phyloP scores from a whole-genome alignment of 1,140 invertebrate genomes.

The Papilio polytes region DNA sequence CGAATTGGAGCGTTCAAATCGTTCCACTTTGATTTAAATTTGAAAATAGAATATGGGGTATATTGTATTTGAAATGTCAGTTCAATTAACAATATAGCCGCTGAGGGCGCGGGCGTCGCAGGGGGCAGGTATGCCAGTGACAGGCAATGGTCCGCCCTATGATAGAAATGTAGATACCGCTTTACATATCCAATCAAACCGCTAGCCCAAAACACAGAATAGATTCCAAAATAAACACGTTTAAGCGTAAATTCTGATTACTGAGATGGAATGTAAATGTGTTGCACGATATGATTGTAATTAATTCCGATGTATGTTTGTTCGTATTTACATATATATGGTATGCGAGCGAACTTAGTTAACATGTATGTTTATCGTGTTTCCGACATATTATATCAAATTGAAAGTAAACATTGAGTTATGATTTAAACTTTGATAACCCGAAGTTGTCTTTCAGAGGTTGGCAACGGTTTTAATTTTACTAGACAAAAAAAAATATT shows the following conservation, averaged over 20 bases:
- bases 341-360: constrained; percentile 3
- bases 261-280: constrained; percentile 36
- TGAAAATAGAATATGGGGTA: constrained; percentile 58
- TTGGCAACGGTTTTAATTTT: no score
- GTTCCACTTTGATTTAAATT: constrained; percentile 48
- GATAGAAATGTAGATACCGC: constrained; percentile 44
- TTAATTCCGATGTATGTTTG: constrained; percentile 32
- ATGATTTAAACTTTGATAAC: background rate
- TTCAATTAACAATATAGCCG: constrained; percentile 71
- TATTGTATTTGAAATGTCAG: constrained; percentile 62
- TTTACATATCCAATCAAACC: constrained; percentile 46
- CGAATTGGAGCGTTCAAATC: constrained; percentile 18
- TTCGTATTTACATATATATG: background rate
- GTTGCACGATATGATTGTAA: constrained; percentile 32
- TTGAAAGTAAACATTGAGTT: constrained; percentile 33
- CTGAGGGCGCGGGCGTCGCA: constrained; percentile 41
- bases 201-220: constrained; percentile 38
- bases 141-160: constrained; percentile 55
- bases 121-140: constrained; percentile 61
- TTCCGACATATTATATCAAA: constrained; percentile 29
- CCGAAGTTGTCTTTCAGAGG: background rate
- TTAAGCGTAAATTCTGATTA: constrained; percentile 34
- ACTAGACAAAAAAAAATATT: no score
- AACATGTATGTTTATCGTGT: constrained; percentile 24
- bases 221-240: constrained; percentile 38